Percentiles rank a stretch among this genome's conserved stretches.
Evolutionary conservation across 2,797 vertebrate genomes (phyloP).

Genomic region (Erethizon dorsatum): DNA sequence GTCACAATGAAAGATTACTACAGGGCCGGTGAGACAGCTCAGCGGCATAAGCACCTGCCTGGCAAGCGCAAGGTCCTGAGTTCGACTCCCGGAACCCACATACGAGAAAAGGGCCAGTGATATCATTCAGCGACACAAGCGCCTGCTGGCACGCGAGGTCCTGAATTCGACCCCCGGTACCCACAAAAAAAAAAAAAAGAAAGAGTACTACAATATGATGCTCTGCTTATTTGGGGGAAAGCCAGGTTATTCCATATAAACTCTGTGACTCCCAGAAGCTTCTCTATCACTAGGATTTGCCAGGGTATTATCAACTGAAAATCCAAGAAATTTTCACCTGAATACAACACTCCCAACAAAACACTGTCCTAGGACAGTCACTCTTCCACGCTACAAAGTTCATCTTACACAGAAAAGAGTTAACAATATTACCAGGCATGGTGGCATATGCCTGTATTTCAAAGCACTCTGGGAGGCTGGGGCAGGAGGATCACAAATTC

Average conservation of each 20-base stretch:
- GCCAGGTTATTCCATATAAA: neutral
- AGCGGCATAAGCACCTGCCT: no score
- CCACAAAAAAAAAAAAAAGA: neutral
- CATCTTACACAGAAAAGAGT: neutral
- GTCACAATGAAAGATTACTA: neutral
- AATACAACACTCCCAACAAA: constrained; percentile 10
- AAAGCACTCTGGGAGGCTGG: neutral
- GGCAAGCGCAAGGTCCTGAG: no score
- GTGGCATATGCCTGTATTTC: neutral
- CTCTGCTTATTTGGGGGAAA: neutral
- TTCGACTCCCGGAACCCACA: no score
- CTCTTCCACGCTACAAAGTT: neutral
- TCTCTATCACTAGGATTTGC: neutral
- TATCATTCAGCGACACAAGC: no score
- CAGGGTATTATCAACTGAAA: neutral
- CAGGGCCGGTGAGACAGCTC: no score
- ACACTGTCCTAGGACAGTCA: neutral
- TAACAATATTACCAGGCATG: neutral
- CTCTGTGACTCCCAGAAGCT: neutral
- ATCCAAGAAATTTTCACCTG: neutral
- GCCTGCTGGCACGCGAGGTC: no score
- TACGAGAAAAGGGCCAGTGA: no score
- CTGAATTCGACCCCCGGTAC: no score
- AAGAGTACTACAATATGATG: neutral
- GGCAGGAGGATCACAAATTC: neutral